A percentile compares a stretch with the other conserved stretches of the same genome.
Evolutionary conservation across 2,113 vertebrate species (phyloP).

Genomic region (Oryzias melastigma): DNA sequence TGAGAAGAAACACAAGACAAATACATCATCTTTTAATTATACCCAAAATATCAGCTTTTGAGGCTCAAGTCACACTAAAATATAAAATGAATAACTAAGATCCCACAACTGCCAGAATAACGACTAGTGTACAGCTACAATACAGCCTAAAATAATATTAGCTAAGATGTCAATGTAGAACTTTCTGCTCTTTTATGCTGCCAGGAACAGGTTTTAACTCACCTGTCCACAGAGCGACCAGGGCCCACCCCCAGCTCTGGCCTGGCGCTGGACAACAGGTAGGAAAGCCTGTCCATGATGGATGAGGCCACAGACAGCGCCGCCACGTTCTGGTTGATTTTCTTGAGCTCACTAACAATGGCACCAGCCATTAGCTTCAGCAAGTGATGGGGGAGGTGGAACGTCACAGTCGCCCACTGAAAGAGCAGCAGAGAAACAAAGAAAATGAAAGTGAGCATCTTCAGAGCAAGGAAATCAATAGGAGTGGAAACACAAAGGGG

Average conservation of each 20-base stretch:
- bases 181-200: not conserved
- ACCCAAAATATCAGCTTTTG: no score
- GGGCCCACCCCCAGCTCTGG: conserved; percentile 96
- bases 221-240: conserved; percentile 97
- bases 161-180: not conserved
- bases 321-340: conserved; percentile 98
- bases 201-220: conserved; percentile 22
- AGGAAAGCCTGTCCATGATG: conserved; percentile 99
- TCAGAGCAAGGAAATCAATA: not conserved
- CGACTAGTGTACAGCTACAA: no score
- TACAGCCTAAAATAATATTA: no score
- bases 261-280: conserved; percentile 95
- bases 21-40: no score
- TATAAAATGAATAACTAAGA: no score
- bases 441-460: not conserved
- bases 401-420: conserved; percentile 97
- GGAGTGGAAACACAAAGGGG: not conserved
- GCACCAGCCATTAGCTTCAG: conserved; percentile 92
- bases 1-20: no score
- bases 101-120: no score
- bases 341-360: conserved; percentile 98
- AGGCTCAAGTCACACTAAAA: no score
- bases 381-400: conserved; percentile 97
- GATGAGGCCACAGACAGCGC: conserved; percentile 98
- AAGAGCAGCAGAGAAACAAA: conserved; percentile 10